These are phyloP conservation scores for Cydia amplana DNA, from an alignment of 1,140 invertebrate species.

Conservation along the genomic window DNA sequence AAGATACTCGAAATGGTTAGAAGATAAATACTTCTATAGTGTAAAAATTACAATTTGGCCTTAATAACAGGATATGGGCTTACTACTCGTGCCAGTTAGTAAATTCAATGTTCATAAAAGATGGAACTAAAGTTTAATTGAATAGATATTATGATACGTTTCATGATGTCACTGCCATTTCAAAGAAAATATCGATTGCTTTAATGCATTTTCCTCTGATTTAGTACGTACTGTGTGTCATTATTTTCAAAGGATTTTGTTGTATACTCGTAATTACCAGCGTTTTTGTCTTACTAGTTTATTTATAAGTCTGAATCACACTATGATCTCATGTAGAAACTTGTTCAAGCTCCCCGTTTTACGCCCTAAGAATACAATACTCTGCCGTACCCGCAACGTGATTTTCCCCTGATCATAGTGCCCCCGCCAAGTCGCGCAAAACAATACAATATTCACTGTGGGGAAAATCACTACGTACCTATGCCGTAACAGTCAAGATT, in stretches of 20 bases:
- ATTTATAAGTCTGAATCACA: not conserved
- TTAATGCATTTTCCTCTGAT: not conserved
- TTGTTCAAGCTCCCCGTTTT: not conserved
- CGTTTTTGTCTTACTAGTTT: not conserved
- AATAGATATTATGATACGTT: not conserved
- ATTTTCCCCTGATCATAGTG: no score
- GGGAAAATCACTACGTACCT: no score
- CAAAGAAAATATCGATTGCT: not conserved
- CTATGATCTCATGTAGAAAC: not conserved
- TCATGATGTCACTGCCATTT: not conserved
- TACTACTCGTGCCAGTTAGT: not conserved
- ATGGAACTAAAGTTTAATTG: not conserved
- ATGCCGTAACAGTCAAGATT: no score
- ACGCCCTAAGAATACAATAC: no score
- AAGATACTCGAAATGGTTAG: not conserved
- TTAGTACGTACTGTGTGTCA: not conserved
- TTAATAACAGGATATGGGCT: no score
- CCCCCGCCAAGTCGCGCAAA: no score
- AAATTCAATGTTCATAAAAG: not conserved
- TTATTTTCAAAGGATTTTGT: not conserved
- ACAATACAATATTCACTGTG: no score
- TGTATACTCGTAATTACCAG: not conserved
- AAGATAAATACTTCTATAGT: no score
- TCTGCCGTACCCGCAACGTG: no score
- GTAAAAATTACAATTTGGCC: no score